Evolutionary conservation across 2,113 vertebrate genomes (phyloP), one percentile per base, ranked within the genome.

Genomic region (Taurulus bubalis): DNA sequence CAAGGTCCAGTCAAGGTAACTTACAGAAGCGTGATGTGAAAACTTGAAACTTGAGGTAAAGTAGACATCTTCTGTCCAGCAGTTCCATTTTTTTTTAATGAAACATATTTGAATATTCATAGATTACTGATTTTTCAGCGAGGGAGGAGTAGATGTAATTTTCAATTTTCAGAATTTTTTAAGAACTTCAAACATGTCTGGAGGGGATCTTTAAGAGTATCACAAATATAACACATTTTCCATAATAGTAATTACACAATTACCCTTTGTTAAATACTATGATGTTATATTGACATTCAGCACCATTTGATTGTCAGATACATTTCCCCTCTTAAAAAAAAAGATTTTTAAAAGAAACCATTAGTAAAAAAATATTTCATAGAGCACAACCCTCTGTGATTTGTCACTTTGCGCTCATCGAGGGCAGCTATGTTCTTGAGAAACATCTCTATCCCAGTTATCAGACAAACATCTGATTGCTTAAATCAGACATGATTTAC

Each of bases 391-490:
- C 14, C 36, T 40, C 32, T 62, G 20, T 63, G 71, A 58, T 68
- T 59, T 51, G 22, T 80, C 30, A 73, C 14, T 42, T 72, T 38
- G 45, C 58, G 30, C 36, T 71, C 55, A 40, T 40, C 6, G 8
- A 67, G 20, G 28, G 3, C 51, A 34, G 16, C 32, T 18, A 18
- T 62, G 28, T 28, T 68, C 62, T 47, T 60, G 55, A 34, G 51
- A 24, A 60, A 36, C 36, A 51, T 15, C 14, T 12, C 42, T 15
- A 45, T 45, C 42, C 9, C 18, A 71, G 59, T 26, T 55, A 72
- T 73, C 69, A 71, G 15, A 4, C 36, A 49, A 78, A 66, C 34
- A 72, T 82, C 58, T 47, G 18, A 66, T 26, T 40, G 45, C 38
- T 34, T 38, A 1, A 20, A 53, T 71, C 62, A 76, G 22, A 18